Conservation (phyloP, 2,113 vertebrate genomes). For the Odocoileus virginianus region DNA sequence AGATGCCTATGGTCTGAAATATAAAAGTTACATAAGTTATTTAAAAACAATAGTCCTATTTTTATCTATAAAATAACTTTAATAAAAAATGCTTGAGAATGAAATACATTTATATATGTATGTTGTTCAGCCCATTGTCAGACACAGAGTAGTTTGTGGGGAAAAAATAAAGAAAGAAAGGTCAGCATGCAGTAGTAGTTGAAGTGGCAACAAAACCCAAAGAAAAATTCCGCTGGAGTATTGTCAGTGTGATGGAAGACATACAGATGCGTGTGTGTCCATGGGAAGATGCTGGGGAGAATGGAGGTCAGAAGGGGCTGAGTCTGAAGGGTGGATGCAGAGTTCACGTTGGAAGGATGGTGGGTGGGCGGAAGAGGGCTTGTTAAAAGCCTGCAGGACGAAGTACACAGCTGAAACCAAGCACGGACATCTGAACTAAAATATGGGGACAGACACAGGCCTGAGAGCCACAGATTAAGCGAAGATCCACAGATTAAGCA, state of each 20-base stretch:
- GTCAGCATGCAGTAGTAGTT: background rate
- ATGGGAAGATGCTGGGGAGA: background rate
- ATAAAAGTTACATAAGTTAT: background rate
- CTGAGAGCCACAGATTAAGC: background rate
- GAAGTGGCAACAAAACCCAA: background rate
- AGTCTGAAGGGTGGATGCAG: too few species aligned
- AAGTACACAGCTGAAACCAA: fast-evolving
- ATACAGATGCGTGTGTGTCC: background rate
- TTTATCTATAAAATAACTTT: background rate
- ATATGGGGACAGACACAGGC: background rate
- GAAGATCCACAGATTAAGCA: background rate
- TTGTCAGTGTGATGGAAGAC: background rate
- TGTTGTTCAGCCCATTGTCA: background rate
- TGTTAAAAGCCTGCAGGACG: background rate
- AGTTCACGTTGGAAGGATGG: fast-evolving
- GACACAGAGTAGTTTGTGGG: background rate
- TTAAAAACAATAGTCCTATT: background rate
- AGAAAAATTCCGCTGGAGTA: background rate
- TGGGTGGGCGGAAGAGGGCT: background rate
- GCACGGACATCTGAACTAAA: background rate
- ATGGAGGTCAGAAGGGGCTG: too few species aligned
- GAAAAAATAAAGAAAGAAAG: background rate
- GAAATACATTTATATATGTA: background rate
- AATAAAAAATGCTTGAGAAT: background rate
- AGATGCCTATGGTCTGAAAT: background rate